Evolutionary conservation across 1,140 invertebrate species (phyloP), one percentile per base, ranked within the genome.

Genomic region (Drosophila guanche): DNA sequence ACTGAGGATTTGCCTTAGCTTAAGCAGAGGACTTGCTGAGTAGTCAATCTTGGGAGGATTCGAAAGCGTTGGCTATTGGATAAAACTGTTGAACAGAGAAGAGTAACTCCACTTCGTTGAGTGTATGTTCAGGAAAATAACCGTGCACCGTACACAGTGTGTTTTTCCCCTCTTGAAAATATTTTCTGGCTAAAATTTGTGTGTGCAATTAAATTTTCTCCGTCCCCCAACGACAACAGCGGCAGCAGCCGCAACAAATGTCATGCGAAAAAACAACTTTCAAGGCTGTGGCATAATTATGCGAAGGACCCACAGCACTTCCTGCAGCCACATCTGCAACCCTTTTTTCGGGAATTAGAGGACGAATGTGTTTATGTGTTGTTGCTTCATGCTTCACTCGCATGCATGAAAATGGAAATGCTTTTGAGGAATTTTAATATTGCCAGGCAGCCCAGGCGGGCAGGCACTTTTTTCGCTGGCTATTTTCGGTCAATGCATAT

Each of bases 231-330:
- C 33, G 10, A 37, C 10, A 3, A 8, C 29, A 33, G 8, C 29
- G 8, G 1, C 27, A 7, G 7, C 27, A 68, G 29, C 50, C 50
- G 62, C 65, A 55, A 69, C 63, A 69, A 69, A 69, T 56, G 66
- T 68, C 51, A 48, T 68, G 66, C 52, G 63, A 56, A 37, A 37
- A 27, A 25, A 27, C 29, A 29, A 56, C 50, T 68, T 69, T 68
- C 66, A 68, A 68, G 66, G 66, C 43, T 69, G 51, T 5, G 33
- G 33, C 66, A 69, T 68, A 68, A 69, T 68, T 69, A 68, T 43
- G 45, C 51, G 51, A 5, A 37, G 23, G 20, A 14, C 51, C 42
- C 42, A 20, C 7, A 65, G 51, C 59, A 52, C 51, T 65, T 66
- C 27, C 45, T 47, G 23, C 33, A 33, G 42, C 59, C 12, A 4